These are phyloP conservation scores for Diachrysia chrysitis DNA, from an alignment of 2,888 invertebrate species.

Conservation along the genomic window DNA sequence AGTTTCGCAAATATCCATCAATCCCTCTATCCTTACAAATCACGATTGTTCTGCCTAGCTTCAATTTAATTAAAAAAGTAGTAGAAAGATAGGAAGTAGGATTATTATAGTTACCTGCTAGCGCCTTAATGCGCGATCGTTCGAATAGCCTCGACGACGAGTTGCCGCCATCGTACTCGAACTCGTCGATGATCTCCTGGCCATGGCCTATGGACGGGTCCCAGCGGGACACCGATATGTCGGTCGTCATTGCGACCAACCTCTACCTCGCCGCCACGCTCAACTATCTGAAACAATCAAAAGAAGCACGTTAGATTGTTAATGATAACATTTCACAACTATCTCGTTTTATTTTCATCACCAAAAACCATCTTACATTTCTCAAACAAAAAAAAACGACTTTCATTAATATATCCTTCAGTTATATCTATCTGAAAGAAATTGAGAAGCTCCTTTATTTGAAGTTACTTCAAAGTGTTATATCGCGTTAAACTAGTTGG, in stretches of 20 bases:
- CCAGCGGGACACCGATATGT: slow-evolving; percentile 99
- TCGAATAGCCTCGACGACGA: slow-evolving; percentile 99
- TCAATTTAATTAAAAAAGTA: too few species aligned
- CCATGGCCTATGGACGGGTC: slow-evolving; percentile 96
- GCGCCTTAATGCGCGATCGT: slow-evolving; percentile 99
- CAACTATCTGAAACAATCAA: slow-evolving; percentile 76
- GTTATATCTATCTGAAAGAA: too few species aligned
- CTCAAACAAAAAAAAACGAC: too few species aligned
- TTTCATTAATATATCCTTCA: too few species aligned
- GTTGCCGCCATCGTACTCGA: slow-evolving; percentile 99
- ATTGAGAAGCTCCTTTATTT: too few species aligned
- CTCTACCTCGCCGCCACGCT: slow-evolving; percentile 83
- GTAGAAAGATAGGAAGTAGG: neutral
- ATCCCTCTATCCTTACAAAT: too few species aligned
- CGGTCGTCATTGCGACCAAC: slow-evolving; percentile 95
- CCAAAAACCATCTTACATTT: too few species aligned
- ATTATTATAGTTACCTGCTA: slow-evolving; percentile 94
- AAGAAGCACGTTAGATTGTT: slow-evolving; percentile 21
- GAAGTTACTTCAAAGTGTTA: too few species aligned
- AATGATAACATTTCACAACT: neutral
- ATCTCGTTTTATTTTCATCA: too few species aligned
- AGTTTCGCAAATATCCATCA: too few species aligned
- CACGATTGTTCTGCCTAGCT: too few species aligned
- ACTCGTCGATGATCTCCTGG: slow-evolving; percentile 98
- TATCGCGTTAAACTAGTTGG: too few species aligned